Evolutionary conservation across 2,113 vertebrate genomes (phyloP), one percentile per base, ranked within the genome.

Genomic region (Xenotilapia leptura): DNA sequence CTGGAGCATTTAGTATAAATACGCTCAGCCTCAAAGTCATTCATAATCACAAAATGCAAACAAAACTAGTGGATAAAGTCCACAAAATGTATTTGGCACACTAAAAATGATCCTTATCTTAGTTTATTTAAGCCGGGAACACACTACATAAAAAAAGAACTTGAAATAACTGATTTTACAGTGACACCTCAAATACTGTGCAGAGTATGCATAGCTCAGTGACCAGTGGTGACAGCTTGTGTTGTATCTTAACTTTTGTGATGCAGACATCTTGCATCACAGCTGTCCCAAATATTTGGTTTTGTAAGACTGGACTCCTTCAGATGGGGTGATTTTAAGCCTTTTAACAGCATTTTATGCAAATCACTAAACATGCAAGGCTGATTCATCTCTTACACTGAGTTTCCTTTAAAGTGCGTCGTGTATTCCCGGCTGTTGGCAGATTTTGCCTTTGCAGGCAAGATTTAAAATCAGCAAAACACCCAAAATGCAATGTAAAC

Each of bases 51-150:
- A 92, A 21, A 82, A 89, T 94, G 90, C 92, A 90, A 90, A 90
- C 83, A 88, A 86, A 91, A 87, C 6, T 10, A 45, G 68, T 89
- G 62, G 21, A 83, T 86, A 83, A 89, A 92, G 28, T 86, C 77
- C 86, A 88, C 77, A 60, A 86, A 84, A 85, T 89, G 83, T 88
- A 88, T 93, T 93, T 93, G 95, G 90, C 92, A 95, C 92, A 91
- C 89, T 90, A 84, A 82, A 56, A 88, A 77, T 83, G 9, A 87
- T 88, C 26, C 45, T 47, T 89, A 89, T 86, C 45, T 88, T 83
- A 19, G 87, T 85, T 65, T 33, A 84, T 60, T 58, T 45, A 36
- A 83, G 84, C 56, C 10, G 6, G 68, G 33, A 90, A 89, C 82
- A 89, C 87, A 82, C 79, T 68, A 53, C 31, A 65, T 13, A 13